Conservation (phyloP, 2,113 vertebrate species). For the Lamprotornis superbus region DNA sequence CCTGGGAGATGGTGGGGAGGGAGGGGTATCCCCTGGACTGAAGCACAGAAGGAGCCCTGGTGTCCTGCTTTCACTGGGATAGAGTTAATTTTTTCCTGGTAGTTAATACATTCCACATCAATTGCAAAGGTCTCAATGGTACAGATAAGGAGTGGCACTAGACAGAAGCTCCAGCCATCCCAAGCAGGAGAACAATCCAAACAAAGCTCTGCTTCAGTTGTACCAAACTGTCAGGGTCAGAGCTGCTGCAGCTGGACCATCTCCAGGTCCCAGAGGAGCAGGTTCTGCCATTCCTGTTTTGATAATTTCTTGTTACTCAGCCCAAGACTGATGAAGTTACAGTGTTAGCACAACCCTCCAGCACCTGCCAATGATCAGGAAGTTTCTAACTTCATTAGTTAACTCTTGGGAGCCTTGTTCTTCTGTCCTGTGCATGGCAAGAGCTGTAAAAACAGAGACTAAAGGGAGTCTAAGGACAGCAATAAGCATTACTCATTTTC, state of each 20-base stretch:
- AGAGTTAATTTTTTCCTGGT: background rate
- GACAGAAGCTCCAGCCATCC: background rate
- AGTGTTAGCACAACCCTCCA: background rate
- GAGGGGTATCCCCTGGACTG: background rate
- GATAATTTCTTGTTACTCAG: background rate
- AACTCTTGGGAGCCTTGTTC: constrained; percentile 7
- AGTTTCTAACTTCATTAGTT: background rate
- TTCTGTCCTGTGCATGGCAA: background rate
- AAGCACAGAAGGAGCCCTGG: background rate
- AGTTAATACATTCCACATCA: background rate
- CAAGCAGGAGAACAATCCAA: background rate
- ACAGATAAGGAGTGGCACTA: background rate
- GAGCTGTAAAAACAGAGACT: constrained; percentile 13
- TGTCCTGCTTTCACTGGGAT: background rate
- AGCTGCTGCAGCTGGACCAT: background rate
- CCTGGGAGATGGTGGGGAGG: background rate
- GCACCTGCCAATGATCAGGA: constrained; percentile 27
- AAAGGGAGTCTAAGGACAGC: background rate
- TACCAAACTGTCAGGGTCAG: background rate
- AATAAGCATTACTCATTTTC: background rate
- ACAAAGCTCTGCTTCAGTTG: background rate
- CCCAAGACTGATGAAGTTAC: background rate
- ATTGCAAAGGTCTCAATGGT: background rate
- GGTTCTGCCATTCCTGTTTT: background rate
- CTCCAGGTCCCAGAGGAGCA: background rate